These are phyloP conservation scores for Nemotelus pantherinus DNA, from an alignment of 2,888 invertebrate genomes.

Conservation along the genomic window DNA sequence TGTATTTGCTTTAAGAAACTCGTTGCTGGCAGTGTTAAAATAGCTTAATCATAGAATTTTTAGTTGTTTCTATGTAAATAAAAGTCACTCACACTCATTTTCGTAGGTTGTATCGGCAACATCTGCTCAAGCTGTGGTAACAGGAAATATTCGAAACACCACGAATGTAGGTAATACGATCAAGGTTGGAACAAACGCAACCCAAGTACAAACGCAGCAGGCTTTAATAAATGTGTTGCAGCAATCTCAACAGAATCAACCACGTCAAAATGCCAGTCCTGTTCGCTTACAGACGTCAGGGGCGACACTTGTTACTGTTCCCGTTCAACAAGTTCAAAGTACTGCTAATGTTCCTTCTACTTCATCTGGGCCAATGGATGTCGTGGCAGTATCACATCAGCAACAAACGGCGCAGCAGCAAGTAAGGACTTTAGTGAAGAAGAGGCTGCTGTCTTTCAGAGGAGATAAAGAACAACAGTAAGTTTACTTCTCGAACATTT, in stretches of 20 bases:
- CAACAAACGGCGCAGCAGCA: slow-evolving; percentile 57
- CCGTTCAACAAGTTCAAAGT: slow-evolving; percentile 66
- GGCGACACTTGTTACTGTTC: slow-evolving; percentile 69
- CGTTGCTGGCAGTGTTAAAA: not conserved
- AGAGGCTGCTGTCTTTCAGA: slow-evolving; percentile 63
- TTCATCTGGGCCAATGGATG: slow-evolving; percentile 58
- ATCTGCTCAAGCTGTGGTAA: slow-evolving; percentile 66
- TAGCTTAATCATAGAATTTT: not conserved
- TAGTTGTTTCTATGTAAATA: no score
- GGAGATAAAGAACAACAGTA: slow-evolving; percentile 61
- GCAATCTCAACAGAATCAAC: slow-evolving; percentile 65
- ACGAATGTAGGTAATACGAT: slow-evolving; percentile 66
- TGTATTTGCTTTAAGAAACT: not conserved
- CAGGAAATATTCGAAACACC: slow-evolving; percentile 65
- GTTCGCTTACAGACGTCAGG: slow-evolving; percentile 69
- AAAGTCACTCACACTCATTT: no score
- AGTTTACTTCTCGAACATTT: not conserved
- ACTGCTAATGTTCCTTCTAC: slow-evolving; percentile 48
- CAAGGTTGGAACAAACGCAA: slow-evolving; percentile 65
- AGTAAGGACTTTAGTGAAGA: slow-evolving; percentile 64
- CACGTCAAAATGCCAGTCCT: slow-evolving; percentile 69
- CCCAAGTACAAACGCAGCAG: slow-evolving; percentile 65
- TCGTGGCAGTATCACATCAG: slow-evolving; percentile 53
- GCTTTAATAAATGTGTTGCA: slow-evolving; percentile 69
- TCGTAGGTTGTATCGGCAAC: slow-evolving; percentile 69